Conservation (phyloP, 2,797 vertebrate species). For the Pangasius sanitwongsei region DNA sequence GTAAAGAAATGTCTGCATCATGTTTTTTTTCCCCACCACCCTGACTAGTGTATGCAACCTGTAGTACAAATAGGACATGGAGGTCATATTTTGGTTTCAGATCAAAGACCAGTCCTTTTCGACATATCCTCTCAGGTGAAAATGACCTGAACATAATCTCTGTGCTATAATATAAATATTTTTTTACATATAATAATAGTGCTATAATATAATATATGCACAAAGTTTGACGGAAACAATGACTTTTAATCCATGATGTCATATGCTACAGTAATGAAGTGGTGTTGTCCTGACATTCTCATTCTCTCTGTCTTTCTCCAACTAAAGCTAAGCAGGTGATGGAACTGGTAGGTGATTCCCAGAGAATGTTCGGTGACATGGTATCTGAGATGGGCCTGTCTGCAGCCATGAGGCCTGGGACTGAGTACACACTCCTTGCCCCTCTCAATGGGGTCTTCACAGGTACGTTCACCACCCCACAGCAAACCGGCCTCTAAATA, state of each 20-base stretch:
- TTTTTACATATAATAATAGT: too few species aligned
- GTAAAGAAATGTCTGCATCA: not conserved
- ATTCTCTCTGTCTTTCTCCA: not conserved
- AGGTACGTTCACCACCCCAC: conserved; percentile 71
- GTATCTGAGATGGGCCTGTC: conserved; percentile 85
- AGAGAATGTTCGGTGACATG: conserved; percentile 85
- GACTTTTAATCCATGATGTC: not conserved
- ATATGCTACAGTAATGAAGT: not conserved
- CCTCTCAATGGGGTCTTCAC: conserved; percentile 86
- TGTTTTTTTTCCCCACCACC: not conserved
- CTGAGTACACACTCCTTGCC: conserved; percentile 88
- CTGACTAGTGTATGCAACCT: not conserved
- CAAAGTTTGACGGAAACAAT: not conserved
- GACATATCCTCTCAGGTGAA: not conserved
- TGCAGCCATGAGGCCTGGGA: conserved; percentile 78
- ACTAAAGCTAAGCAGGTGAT: conserved; percentile 88
- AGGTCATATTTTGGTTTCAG: not conserved
- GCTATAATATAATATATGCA: not conserved
- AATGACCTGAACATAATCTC: not conserved
- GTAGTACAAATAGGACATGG: not conserved
- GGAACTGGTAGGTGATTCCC: conserved; percentile 82
- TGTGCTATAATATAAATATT: not conserved
- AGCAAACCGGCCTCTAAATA: not conserved
- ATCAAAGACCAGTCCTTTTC: not conserved
- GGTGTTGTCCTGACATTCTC: not conserved